Evolutionary conservation across 2,797 vertebrate genomes (phyloP), one percentile per base, ranked within the genome.

Genomic region (Oryzias dopingdopingensis): DNA sequence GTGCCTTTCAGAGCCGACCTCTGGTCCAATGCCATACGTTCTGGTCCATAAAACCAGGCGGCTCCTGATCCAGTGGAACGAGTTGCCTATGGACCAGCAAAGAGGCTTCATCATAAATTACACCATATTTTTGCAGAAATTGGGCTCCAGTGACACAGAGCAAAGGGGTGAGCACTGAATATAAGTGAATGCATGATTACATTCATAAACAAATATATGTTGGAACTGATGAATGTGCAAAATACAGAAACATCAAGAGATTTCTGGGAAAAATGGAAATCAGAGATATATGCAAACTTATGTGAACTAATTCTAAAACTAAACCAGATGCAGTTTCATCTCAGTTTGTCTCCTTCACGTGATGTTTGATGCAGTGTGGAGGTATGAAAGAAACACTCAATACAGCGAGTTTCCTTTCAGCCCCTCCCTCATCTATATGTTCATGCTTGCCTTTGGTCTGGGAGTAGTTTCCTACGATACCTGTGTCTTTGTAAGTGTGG

Each of bases 31-130:
- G 8, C 10, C 84, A 52, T 76, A 71, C 10, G 52, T 86, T 20
- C 49, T 82, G 49, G 53, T 10, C 14, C 63, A 63, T 44, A 48
- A 76, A 40, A 12, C 54, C 45, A 29, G 22, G 6, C 46, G 23
- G 43, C 71, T 90, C 55, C 42, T 26, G 37, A 60, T 93, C 59
- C 58, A 66, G 54, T 92, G 90, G 91, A 76, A 85, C 0, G 82
- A 92, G 69, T 62, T 90, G 6, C 62, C 79, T 6, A 0, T 86
- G 12, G 44, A 81, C 10, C 65, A 88, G 55, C 89, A 58, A 60
- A 85, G 76, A 64, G 92, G 92, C 47, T 89, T 91, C 71, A 88
- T 93, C 63, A 86, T 65, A 50, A 63, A 81, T 32, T 92, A 92
- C 62, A 92, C 80, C 29, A 22, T 93, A 52, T 88, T 91, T 42